A percentile compares a stretch with the other conserved stretches of the same genome.
These are phyloP conservation scores for Tachuris rubrigastra DNA, from an alignment of 2,113 vertebrate species.

Conservation along the genomic window DNA sequence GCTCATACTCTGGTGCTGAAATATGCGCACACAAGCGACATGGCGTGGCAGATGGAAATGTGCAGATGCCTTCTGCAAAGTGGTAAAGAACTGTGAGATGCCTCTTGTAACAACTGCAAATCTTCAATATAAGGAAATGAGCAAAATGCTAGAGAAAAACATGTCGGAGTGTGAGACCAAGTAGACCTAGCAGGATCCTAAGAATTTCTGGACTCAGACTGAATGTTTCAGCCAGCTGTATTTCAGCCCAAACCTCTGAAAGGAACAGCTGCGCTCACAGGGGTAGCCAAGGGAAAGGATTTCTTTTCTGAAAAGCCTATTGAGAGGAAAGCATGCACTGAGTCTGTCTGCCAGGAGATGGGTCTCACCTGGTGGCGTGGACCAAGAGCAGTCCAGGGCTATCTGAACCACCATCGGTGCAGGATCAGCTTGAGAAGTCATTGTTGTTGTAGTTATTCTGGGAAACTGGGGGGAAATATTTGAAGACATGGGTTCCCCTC, in stretches of 20 bases:
- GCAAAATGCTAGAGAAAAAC: not conserved
- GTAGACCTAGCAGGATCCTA: not conserved
- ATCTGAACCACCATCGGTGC: not conserved
- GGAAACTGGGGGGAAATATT: not conserved
- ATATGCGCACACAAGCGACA: rapidly evolving
- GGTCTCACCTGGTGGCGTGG: not conserved
- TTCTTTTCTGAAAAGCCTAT: not conserved
- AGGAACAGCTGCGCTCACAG: not conserved
- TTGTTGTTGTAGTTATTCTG: not conserved
- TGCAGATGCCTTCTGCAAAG: not conserved
- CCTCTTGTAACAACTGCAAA: not conserved
- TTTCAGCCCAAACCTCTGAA: not conserved
- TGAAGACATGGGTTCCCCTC: not conserved
- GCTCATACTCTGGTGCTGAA: not conserved
- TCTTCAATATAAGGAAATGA: not conserved
- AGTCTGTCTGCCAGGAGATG: not conserved
- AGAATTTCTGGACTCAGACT: not conserved
- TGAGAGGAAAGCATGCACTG: not conserved
- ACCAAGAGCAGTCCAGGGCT: not conserved
- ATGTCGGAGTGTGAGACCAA: not conserved
- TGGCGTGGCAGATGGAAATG: not conserved
- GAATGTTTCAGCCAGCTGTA: not conserved
- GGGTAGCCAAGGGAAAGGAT: not conserved
- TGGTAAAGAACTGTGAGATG: not conserved
- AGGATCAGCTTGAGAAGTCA: not conserved